Evolutionary conservation across 2,797 vertebrate genomes (phyloP).

Genomic region (Falco columbarius): DNA sequence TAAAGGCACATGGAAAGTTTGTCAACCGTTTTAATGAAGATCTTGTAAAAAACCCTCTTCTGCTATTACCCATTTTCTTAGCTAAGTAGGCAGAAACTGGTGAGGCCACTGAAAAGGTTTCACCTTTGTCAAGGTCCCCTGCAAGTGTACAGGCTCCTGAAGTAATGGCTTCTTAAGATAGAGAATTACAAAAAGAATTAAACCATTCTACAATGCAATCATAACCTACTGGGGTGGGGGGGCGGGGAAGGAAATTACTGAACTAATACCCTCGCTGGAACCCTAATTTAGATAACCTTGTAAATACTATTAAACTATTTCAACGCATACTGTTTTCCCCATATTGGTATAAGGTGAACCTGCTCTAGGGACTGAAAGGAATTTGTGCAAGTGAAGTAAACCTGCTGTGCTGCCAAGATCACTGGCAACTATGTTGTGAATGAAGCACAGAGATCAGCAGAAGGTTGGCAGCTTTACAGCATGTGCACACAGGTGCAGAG

Average conservation of each 20-base stretch:
- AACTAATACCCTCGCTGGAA: neutral
- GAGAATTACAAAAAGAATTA: neutral
- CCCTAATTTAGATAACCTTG: neutral
- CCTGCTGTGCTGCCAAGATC: neutral
- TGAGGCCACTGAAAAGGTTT: neutral
- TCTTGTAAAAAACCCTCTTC: neutral
- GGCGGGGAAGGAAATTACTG: accelerated
- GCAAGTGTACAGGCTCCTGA: neutral
- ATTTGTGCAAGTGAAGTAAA: neutral
- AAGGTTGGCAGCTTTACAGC: neutral
- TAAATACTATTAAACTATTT: neutral
- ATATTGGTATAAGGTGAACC: neutral
- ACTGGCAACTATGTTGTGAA: neutral
- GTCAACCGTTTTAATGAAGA: neutral
- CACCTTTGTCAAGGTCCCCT: neutral
- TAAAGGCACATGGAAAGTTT: neutral
- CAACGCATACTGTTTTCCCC: neutral
- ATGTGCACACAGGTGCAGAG: accelerated
- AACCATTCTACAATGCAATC: neutral
- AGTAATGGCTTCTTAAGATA: neutral
- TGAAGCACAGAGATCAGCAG: neutral
- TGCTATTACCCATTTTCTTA: neutral
- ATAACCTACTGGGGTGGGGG: accelerated
- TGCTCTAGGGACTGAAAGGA: neutral
- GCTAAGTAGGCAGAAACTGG: neutral